Evolutionary conservation across 92 coral and sea anemone genomes (phyloP).

Genomic region (Isaurus tuberculatus): DNA sequence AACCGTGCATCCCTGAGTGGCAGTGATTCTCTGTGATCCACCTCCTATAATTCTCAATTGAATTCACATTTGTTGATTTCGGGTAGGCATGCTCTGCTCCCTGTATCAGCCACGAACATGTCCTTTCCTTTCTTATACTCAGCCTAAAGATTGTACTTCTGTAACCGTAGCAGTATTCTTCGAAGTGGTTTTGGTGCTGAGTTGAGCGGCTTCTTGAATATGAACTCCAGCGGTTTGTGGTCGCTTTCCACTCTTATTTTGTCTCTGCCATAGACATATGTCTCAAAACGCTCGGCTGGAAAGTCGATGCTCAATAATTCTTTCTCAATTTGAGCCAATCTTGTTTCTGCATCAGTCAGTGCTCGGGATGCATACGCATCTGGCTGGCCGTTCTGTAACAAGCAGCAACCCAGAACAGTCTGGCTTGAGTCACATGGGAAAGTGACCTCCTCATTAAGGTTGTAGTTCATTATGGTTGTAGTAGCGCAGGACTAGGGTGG

Average conservation of each 20-base stretch:
- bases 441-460: slow-evolving; percentile 50
- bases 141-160: slow-evolving; percentile 52
- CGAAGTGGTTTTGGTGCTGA: slow-evolving; percentile 56
- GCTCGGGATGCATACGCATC: not conserved
- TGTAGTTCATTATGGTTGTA: slow-evolving; percentile 49
- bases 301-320: slow-evolving; percentile 59
- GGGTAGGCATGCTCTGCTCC: slow-evolving; percentile 58
- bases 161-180: slow-evolving; percentile 52
- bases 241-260: slow-evolving; percentile 52
- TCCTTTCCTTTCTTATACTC: slow-evolving; percentile 65
- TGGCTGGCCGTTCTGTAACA: not conserved
- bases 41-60: slow-evolving; percentile 40
- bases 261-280: slow-evolving; percentile 53
- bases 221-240: slow-evolving; percentile 62
- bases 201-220: slow-evolving; percentile 52
- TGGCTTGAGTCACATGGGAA: slow-evolving; percentile 43
- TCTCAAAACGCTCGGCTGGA: slow-evolving; percentile 54
- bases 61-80: slow-evolving; percentile 23
- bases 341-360: not conserved
- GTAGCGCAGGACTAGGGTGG: slow-evolving; percentile 53
- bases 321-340: slow-evolving; percentile 64
- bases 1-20: slow-evolving; percentile 57
- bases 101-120: slow-evolving; percentile 62
- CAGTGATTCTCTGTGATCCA: slow-evolving; percentile 45
- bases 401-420: not conserved